Percentiles rank a stretch among this genome's conserved stretches.
These are phyloP conservation scores for Gambusia yucatana DNA, from an alignment of 2,797 vertebrate genomes.

Conservation along the genomic window DNA sequence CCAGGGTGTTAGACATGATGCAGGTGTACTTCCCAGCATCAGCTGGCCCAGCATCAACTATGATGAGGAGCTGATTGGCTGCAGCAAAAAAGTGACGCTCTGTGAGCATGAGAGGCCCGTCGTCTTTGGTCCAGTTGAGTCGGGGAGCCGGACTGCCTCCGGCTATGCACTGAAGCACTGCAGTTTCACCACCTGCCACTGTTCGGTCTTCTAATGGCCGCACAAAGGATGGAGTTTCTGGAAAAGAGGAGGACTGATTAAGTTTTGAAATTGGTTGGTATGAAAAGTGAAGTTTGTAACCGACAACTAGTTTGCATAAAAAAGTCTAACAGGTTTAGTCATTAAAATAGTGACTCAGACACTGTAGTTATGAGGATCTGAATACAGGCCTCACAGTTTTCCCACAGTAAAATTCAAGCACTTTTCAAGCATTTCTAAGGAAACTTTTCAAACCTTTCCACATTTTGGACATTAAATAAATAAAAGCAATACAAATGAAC, in stretches of 20 bases:
- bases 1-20: slow-evolving; percentile 96
- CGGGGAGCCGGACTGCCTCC: slow-evolving; percentile 93
- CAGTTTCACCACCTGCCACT: slow-evolving; percentile 94
- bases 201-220: slow-evolving; percentile 89
- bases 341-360: slow-evolving; percentile 17
- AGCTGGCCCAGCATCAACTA: slow-evolving; percentile 89
- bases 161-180: slow-evolving; percentile 96
- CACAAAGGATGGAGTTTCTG: slow-evolving; percentile 95
- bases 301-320: neutral
- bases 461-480: no score
- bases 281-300: neutral
- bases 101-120: slow-evolving; percentile 89
- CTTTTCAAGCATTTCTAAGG: no score
- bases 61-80: slow-evolving; percentile 95
- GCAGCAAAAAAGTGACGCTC: slow-evolving; percentile 98
- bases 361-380: neutral
- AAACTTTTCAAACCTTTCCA: no score
- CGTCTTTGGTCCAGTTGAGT: slow-evolving; percentile 98
- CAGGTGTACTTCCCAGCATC: slow-evolving; percentile 96
- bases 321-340: neutral
- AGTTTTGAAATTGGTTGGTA: slow-evolving; percentile 10
- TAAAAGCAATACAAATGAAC: no score
- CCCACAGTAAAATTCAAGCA: no score
- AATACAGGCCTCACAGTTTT: no score
- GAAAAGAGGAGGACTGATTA: slow-evolving; percentile 24